These are phyloP conservation scores for Abrostola tripartita DNA, from an alignment of 2,888 invertebrate species.

Conservation along the genomic window DNA sequence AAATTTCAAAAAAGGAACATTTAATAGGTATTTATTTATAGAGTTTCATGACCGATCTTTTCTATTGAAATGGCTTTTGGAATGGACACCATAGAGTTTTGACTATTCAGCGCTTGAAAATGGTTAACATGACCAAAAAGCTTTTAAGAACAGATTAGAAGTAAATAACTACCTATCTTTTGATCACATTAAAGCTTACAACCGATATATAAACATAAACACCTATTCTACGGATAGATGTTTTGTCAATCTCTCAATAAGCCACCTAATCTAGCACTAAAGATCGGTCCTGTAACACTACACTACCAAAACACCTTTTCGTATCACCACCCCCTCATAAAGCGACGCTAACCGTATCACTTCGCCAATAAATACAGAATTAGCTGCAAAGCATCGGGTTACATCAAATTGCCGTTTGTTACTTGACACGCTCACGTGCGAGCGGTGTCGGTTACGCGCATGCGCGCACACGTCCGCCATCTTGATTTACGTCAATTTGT, in stretches of 20 bases:
- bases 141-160: no score
- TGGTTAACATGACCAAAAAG: no score
- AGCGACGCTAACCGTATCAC: conserved; percentile 41
- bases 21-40: no score
- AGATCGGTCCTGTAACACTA: conserved; percentile 2
- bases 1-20: no score
- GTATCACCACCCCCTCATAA: conserved; percentile 16
- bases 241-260: no score
- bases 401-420: conserved; percentile 57
- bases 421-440: conserved; percentile 52
- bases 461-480: conserved; percentile 57
- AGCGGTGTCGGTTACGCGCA: conserved; percentile 48
- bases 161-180: no score
- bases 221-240: no score
- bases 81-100: background rate
- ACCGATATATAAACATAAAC: no score
- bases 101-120: background rate
- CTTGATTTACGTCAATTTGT: conserved; percentile 52
- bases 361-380: conserved; percentile 51
- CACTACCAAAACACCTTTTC: conserved; percentile 15
- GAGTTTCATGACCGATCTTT: no score
- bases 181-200: no score
- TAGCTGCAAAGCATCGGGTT: conserved; percentile 52
- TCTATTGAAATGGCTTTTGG: no score
- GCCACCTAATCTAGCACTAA: background rate